These are phyloP conservation scores for Lepidochrysops patricia DNA, from an alignment of 2,888 invertebrate genomes.

Conservation along the genomic window DNA sequence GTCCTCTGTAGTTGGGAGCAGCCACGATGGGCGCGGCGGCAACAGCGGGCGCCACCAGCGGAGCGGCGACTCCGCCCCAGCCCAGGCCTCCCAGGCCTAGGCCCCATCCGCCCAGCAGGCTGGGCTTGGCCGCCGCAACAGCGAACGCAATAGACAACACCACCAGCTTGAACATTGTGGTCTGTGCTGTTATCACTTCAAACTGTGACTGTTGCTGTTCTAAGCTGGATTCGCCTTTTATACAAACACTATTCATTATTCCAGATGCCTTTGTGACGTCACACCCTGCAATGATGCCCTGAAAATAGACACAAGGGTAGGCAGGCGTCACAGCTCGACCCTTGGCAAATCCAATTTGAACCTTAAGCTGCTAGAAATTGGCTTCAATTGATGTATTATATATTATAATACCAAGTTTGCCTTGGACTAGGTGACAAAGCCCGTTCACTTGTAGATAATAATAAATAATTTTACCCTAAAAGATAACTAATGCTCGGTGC, in stretches of 20 bases:
- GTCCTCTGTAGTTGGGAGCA: slow-evolving; percentile 53
- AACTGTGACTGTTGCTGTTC: slow-evolving; percentile 52
- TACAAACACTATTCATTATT: slow-evolving; percentile 54
- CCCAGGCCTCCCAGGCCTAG: slow-evolving; percentile 24
- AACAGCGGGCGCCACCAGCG: slow-evolving; percentile 22
- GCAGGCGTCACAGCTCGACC: slow-evolving; percentile 24
- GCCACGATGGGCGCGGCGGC: slow-evolving; percentile 26
- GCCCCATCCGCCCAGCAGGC: slow-evolving; percentile 33
- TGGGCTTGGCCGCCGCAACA: slow-evolving; percentile 68
- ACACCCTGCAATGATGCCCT: slow-evolving; percentile 27
- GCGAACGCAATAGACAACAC: slow-evolving; percentile 78
- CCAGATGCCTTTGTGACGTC: slow-evolving; percentile 50
- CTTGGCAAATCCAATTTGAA: slow-evolving; percentile 64
- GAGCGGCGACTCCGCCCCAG: slow-evolving; percentile 16
- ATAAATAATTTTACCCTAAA: slow-evolving; percentile 16
- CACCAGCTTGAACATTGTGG: slow-evolving; percentile 75
- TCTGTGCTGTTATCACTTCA: slow-evolving; percentile 62
- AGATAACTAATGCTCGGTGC: slow-evolving; percentile 1
- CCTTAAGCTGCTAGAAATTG: slow-evolving; percentile 64
- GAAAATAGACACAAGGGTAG: slow-evolving; percentile 26
- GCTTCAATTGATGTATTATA: slow-evolving; percentile 27
- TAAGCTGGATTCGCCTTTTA: slow-evolving; percentile 47
- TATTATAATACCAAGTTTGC: slow-evolving; percentile 33
- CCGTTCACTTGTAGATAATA: slow-evolving; percentile 34
- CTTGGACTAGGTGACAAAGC: slow-evolving; percentile 60